Base-by-base conservation (phyloP, 2,888 invertebrate genomes). In the Apamea crenata region DNA sequence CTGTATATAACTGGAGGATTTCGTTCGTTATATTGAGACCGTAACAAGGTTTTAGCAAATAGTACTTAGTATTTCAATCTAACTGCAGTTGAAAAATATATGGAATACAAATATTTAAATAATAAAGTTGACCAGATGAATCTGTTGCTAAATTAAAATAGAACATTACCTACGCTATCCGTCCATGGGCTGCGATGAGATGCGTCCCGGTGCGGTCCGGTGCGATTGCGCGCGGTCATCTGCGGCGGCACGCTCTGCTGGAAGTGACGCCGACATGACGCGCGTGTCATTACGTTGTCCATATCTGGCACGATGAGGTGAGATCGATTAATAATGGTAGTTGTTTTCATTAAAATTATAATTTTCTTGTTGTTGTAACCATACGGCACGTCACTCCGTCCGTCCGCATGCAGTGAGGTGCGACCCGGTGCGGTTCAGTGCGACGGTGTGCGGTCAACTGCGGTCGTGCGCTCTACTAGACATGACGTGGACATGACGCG, bases 401-500 rank as follows among this genome's bases (percentile, higher is more conserved):
- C 29, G 40, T 44, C 21, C 14, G 44, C 65, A 44, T 40, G 36
- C 66, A 69, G 70, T 47, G 69, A 36, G 40, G 59, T 59, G 53
- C 59, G 50, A 47, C 12, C 4, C 66, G n/a, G 63, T 65, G 61
- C 65, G 63, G 72, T 50, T 18, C n/a, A 56, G 72, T 63, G 85
- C 70, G 76, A n/a, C 87, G 80, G 81, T 83, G 81, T 78, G 87
- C 87, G 80, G 82, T 85, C 85, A 80, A 71, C 71, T 66, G 86
- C 71, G 77, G 71, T 50, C 68, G 10, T 29, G 47, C 68, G 86
- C 69, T 77, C 69, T 14, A 29, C 21, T 36, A n/a, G n/a, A 63
- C 36, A 25, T 59, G 81, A 72, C 50, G 44, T 18, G 53, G 14
- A 76, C 76, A 61, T 66, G 77, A 65, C 32, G 67, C 47, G 65